A percentile compares a stretch with the other conserved stretches of the same genome.
These are phyloP conservation scores for Probaryconus sp. DNA, from an alignment of 1,140 invertebrate genomes.

Conservation along the genomic window DNA sequence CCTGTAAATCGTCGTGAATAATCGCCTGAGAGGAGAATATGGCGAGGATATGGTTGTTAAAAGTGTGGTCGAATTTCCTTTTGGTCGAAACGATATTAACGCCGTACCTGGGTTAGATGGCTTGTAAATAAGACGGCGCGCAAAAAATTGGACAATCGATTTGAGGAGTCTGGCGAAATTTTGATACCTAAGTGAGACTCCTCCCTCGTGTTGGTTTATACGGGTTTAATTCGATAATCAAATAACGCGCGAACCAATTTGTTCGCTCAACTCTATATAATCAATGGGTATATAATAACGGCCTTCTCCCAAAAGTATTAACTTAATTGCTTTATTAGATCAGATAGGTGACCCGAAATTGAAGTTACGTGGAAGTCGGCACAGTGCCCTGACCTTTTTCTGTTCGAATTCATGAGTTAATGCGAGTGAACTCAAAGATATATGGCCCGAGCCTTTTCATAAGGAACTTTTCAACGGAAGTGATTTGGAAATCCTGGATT, in stretches of 20 bases:
- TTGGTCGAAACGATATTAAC: conserved; percentile 26
- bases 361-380: conserved; percentile 56
- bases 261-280: conserved; percentile 64
- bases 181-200: conserved; percentile 55
- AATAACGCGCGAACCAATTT: conserved; percentile 65
- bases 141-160: conserved; percentile 57
- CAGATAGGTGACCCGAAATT: conserved; percentile 62
- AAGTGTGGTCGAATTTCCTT: conserved; percentile 49
- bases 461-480: conserved; percentile 49
- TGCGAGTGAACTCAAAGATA: conserved; percentile 24
- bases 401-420: conserved; percentile 38
- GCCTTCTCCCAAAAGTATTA: conserved; percentile 64
- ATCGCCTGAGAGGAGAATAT: too few relatives aligned
- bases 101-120: conserved; percentile 11
- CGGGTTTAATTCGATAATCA: conserved; percentile 66
- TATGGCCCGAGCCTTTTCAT: conserved; percentile 29
- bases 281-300: conserved; percentile 67
- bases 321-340: conserved; percentile 71
- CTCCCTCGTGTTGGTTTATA: conserved; percentile 67
- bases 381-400: conserved; percentile 35
- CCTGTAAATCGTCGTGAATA: too few relatives aligned
- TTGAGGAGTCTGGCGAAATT: conserved; percentile 56
- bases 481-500: conserved; percentile 42
- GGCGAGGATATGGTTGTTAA: too few relatives aligned
- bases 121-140: background rate